Conservation (phyloP, 2,113 vertebrate genomes). For the Oreochromis spilurus region DNA sequence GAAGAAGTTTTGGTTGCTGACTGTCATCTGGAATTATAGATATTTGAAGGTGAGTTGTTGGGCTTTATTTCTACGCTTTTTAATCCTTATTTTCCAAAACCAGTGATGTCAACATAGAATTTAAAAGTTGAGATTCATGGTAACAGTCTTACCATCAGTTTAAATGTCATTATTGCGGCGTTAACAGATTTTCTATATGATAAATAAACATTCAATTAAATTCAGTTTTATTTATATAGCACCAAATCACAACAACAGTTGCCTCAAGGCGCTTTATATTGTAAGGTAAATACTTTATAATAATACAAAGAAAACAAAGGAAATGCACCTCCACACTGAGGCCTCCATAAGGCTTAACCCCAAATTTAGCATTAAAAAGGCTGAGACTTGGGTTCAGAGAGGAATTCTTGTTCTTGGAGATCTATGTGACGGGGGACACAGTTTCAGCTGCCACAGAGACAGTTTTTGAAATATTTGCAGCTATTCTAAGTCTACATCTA, state of each 20-base stretch:
- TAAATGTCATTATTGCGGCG: not conserved
- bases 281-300: not conserved
- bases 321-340: not conserved
- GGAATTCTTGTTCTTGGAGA: not conserved
- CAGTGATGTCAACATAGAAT: not conserved
- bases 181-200: not conserved
- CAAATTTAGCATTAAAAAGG: not conserved
- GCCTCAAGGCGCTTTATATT: not conserved
- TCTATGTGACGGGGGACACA: not conserved
- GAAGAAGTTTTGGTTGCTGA: constrained; percentile 64
- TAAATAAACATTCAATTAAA: not conserved
- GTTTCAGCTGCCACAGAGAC: not conserved
- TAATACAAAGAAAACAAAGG: not conserved
- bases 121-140: not conserved
- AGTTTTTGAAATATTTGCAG: not conserved
- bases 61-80: not conserved
- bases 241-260: not conserved
- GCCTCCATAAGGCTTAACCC: not conserved
- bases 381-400: not conserved
- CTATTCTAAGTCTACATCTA: not conserved
- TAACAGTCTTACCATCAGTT: not conserved
- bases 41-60: not conserved
- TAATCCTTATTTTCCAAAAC: not conserved
- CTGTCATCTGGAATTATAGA: constrained; percentile 48
- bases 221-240: not conserved